Conservation (phyloP, 2,797 vertebrate genomes). For the Hydrocynus forskahlii region DNA sequence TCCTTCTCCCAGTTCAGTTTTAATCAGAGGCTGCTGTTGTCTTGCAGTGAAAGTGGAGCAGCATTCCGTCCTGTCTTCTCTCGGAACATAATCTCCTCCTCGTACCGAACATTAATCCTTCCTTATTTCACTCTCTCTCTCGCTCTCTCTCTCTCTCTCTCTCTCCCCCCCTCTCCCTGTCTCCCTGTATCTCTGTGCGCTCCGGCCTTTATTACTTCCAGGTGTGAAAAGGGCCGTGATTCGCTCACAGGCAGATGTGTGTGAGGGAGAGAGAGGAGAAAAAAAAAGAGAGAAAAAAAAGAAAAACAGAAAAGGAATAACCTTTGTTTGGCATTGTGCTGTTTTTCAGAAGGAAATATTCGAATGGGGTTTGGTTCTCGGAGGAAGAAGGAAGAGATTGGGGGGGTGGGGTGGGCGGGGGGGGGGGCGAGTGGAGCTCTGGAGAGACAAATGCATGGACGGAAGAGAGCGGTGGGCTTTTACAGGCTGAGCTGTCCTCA, state of each 20-base stretch:
- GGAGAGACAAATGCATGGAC: slow-evolving; percentile 34
- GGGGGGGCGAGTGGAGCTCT: slow-evolving; percentile 9
- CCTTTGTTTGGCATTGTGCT: slow-evolving; percentile 74
- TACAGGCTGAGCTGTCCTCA: slow-evolving; percentile 41
- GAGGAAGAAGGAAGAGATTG: slow-evolving; percentile 28
- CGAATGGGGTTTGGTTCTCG: slow-evolving; percentile 54
- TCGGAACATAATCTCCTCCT: slow-evolving; percentile 78
- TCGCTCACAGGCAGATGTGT: slow-evolving; percentile 75
- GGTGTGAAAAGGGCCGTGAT: slow-evolving; percentile 75
- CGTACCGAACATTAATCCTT: slow-evolving; percentile 81
- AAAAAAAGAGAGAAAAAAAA: slow-evolving; percentile 47
- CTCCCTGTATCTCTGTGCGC: slow-evolving; percentile 61
- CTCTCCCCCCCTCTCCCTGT: slow-evolving; percentile 41
- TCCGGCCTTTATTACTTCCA: slow-evolving; percentile 79
- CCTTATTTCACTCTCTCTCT: slow-evolving; percentile 68
- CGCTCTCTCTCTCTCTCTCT: slow-evolving; percentile 52
- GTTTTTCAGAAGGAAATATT: slow-evolving; percentile 64
- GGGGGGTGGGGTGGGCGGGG: not conserved
- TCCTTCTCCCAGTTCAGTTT: slow-evolving; percentile 56
- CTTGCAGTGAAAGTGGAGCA: slow-evolving; percentile 72
- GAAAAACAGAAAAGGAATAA: slow-evolving; percentile 46
- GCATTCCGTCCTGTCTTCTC: slow-evolving; percentile 73
- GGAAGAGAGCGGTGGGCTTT: slow-evolving; percentile 28
- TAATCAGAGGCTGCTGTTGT: slow-evolving; percentile 71
- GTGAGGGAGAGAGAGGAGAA: slow-evolving; percentile 40